Conservation (phyloP, 2,113 vertebrate species). For the Nanorana parkeri region DNA sequence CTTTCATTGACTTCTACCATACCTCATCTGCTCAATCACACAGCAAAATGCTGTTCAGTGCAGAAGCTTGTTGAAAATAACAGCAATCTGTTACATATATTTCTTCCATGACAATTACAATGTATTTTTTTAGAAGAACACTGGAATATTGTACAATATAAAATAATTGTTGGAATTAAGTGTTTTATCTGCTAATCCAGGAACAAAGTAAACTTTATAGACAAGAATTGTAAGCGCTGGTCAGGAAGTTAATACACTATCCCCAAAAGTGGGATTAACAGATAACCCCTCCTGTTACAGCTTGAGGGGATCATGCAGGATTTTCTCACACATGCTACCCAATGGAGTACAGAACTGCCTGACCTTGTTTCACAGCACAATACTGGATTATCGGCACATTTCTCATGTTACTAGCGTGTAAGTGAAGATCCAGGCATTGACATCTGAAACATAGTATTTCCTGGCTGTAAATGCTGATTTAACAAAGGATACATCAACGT, state of each 20-base stretch:
- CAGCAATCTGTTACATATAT: too few relatives aligned
- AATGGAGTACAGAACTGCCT: background rate
- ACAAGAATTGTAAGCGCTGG: background rate
- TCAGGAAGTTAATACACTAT: constrained; percentile 58
- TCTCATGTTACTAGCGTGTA: background rate
- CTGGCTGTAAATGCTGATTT: constrained; percentile 8
- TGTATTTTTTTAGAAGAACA: background rate
- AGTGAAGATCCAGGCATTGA: constrained; percentile 6
- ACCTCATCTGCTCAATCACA: too few relatives aligned
- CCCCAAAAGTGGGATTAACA: constrained; percentile 62
- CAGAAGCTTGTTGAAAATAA: too few relatives aligned
- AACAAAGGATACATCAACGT: background rate
- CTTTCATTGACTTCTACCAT: too few relatives aligned
- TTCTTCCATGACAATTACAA: too few relatives aligned
- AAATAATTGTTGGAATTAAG: background rate
- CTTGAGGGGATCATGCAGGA: constrained; percentile 61
- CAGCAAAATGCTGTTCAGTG: too few relatives aligned
- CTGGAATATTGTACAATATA: background rate
- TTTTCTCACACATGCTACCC: constrained; percentile 59
- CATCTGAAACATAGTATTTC: constrained; percentile 11
- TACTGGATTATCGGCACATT: background rate
- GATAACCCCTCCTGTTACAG: constrained; percentile 59
- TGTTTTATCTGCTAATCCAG: constrained; percentile 2
- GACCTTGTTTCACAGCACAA: background rate
- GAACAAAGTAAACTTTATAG: constrained; percentile 21